Base-by-base conservation (phyloP, 2,113 vertebrate genomes). In the Tiliqua scincoides region DNA sequence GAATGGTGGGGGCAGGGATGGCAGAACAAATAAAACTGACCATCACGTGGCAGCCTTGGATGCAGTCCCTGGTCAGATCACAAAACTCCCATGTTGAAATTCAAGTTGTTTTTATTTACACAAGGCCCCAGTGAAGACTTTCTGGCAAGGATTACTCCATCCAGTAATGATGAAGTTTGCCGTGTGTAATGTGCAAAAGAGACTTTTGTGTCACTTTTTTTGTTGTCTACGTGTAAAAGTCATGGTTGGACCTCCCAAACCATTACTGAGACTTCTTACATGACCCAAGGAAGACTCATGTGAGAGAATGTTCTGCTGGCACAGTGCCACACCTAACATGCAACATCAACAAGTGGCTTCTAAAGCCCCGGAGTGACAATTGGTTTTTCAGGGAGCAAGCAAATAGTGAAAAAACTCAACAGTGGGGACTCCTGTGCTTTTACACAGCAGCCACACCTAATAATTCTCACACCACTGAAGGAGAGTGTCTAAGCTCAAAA, bases 121-220 rank as follows among this genome's bases (percentile, higher is more conserved):
- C 43, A 48, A 48, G 43, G 43, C 43, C 43, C 43, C 43, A 8
- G 8, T 48, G 43, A 48, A 8, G 43, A 48, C 43, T 48, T 48
- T 48, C 43, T 48, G 43, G 43, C 43, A 48, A 48, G 4, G 43
- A 48, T 8, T 48, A 48, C 43, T 48, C 43, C 43, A 48, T 48
- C 43, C 43, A 54, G 82, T 82, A 90, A 87, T 71, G 3, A 63
- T 72, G n/a, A 20, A 81, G 78, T 89, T 86, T 88, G 37, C 91
- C 85, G 91, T 3, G 0, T 10, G 21, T 0, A 0, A 91, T 82
- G 78, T 90, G 25, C 83, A 87, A 85, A 92, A 79, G 32, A 88
- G 59, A 73, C 57, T 72, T 4, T 6, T 27, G 6, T 4, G 87
- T 70, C 83, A 87, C 30, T 84, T 87, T 27, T 30, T 74, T 75